phyloP scores from a whole-genome alignment of 2,113 vertebrate species.

The Piaya cayana region DNA sequence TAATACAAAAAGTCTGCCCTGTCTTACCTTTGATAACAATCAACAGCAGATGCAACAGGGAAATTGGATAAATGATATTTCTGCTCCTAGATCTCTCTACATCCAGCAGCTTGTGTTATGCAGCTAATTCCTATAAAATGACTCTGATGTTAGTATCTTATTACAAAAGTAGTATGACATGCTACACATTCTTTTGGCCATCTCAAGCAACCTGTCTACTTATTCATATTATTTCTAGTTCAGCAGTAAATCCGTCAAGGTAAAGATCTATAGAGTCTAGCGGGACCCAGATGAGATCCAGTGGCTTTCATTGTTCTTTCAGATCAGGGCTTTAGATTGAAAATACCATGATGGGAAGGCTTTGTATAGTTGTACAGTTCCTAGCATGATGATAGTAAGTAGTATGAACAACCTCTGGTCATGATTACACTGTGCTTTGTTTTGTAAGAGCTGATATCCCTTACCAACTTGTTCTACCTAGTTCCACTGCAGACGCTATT shows the following conservation, averaged over 20 bases:
- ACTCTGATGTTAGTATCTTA: not conserved
- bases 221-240: not conserved
- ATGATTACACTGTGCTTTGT: not conserved
- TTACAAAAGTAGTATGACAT: no score
- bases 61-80: not conserved
- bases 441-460: not conserved
- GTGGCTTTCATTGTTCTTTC: not conserved
- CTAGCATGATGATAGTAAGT: not conserved
- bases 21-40: not conserved
- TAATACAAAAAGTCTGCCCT: not conserved
- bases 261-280: not conserved
- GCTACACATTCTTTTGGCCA: fast-evolving
- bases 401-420: not conserved
- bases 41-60: not conserved
- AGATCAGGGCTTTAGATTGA: not conserved
- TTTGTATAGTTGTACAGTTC: not conserved
- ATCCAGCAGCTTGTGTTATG: not conserved
- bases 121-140: no score
- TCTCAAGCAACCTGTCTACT: not conserved
- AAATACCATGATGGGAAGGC: not conserved
- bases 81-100: not conserved
- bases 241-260: not conserved
- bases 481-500: not conserved
- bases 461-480: not conserved
- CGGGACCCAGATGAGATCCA: not conserved